Evolutionary conservation across 2,888 invertebrate species (phyloP), one percentile per base, ranked within the genome.

Genomic region (Mimachlamys varia): DNA sequence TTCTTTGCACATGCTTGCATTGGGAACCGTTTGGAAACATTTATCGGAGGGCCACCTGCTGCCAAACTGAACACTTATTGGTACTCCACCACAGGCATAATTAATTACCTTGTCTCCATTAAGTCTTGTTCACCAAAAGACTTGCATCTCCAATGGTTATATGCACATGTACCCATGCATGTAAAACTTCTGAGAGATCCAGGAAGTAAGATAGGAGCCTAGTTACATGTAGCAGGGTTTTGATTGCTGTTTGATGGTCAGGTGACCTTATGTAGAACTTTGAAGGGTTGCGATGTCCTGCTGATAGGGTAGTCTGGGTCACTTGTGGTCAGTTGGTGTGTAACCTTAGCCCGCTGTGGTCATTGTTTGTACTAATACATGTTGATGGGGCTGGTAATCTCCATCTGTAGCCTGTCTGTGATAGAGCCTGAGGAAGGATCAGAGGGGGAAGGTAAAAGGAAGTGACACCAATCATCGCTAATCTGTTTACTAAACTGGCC

Each of bases 191-290:
- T 22, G 22, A 76, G 22, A 76, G 76, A 76, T 76, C 19, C 76
- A 76, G 76, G 76, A 76, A 76, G 76, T 76, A 13, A 76, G 76
- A 76, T 76, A 76, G 76, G 76, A 76, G 76, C 76, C 4, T 27
- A 76, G 76, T 76, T 76, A 33, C 76, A 76, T 76, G 76, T 76
- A 76, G 76, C 33, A 33, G 76, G 33, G 22, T 27, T 76, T 76
- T 76, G 76, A 76, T 76, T 76, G 33, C 22, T 76, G 33, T 76
- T 76, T 76, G 76, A 76, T 76, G 76, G 76, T 76, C 76, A 76
- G 10, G 27, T 76, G 76, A 76, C 76, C 76, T 76, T 27, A 53
- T 53, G 53, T 53, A 13, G 12, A 17, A 53, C 53, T 53, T 27
- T 12, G 76, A 76, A 27, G 27, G 76, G 76, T 76, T 76, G 27